Conservation (phyloP, 2,797 vertebrate genomes). For the Acanthurus tractus region DNA sequence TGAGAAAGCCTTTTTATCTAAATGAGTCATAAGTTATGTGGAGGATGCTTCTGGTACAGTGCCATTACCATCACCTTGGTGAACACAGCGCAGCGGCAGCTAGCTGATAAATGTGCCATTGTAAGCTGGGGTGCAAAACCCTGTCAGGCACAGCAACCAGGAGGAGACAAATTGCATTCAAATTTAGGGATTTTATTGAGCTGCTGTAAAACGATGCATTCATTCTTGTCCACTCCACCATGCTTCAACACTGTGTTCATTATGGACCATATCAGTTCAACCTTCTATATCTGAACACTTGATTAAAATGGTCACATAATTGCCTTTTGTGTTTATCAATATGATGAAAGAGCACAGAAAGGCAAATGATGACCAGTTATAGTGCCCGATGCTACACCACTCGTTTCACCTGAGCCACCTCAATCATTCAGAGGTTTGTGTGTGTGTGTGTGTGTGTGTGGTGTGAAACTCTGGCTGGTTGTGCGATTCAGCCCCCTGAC, state of each 20-base stretch:
- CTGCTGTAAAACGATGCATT: conserved; percentile 37
- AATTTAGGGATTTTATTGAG: conserved; percentile 66
- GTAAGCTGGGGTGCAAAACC: conserved; percentile 24
- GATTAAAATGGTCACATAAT: conserved; percentile 20
- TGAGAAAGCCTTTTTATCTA: conserved; percentile 59
- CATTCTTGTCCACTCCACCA: background rate
- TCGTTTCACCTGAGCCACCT: conserved; percentile 16
- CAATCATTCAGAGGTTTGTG: background rate
- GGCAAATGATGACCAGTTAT: conserved; percentile 20
- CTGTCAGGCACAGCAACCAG: conserved; percentile 7
- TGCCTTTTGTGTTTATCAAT: conserved; percentile 36
- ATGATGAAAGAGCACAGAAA: conserved; percentile 27
- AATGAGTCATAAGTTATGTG: conserved; percentile 72
- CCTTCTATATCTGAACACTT: conserved; percentile 20
- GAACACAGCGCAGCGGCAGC: conserved; percentile 30
- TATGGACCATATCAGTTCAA: conserved; percentile 30
- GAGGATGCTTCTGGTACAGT: conserved; percentile 51
- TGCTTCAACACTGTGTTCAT: conserved; percentile 34
- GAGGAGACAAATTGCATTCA: conserved; percentile 63
- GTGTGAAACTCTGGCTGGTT: background rate
- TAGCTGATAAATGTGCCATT: conserved; percentile 56
- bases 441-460: background rate
- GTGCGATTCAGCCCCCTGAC: background rate
- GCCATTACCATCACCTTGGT: conserved; percentile 57
- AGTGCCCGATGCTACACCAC: background rate